Evolutionary conservation across 1,140 invertebrate genomes (phyloP).

Genomic region (Whitmania pigra): DNA sequence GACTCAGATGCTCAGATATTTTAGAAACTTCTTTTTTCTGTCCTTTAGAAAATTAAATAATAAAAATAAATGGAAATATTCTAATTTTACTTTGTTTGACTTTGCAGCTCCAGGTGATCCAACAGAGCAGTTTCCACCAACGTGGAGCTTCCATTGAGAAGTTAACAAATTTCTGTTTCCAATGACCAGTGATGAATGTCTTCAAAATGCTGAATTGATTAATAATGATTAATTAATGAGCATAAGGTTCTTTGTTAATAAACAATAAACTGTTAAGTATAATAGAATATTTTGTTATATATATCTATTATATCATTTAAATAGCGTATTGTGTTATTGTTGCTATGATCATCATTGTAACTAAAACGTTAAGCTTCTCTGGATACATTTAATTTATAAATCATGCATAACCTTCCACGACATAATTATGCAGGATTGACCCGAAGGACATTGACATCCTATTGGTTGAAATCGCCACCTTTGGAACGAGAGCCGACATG

Average conservation of each 20-base stretch:
- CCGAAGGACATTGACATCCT: constrained; percentile 76
- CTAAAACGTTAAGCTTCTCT: neutral
- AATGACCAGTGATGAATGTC: too few species aligned
- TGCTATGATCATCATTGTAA: neutral
- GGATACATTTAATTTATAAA: neutral
- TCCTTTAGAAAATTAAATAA: too few species aligned
- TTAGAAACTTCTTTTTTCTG: too few species aligned
- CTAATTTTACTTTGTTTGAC: constrained; percentile 33
- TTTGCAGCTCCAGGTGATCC: constrained; percentile 33
- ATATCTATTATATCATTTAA: too few species aligned
- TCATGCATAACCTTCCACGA: neutral
- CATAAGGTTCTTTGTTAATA: too few species aligned
- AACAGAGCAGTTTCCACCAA: constrained; percentile 31
- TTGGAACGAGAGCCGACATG: constrained; percentile 75
- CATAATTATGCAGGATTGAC: constrained; percentile 46
- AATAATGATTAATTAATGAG: too few species aligned
- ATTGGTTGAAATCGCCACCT: constrained; percentile 75
- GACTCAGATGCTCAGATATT: too few species aligned
- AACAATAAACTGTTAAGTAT: neutral
- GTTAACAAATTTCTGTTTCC: too few species aligned
- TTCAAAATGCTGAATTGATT: too few species aligned
- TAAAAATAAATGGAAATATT: too few species aligned
- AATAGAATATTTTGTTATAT: neutral
- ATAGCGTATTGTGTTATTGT: neutral
- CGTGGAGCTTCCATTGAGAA: too few species aligned